A percentile compares a stretch with the other conserved stretches of the same genome.
Conservation (phyloP, 2,888 invertebrate genomes). For the Tanytarsus gracilentus region DNA sequence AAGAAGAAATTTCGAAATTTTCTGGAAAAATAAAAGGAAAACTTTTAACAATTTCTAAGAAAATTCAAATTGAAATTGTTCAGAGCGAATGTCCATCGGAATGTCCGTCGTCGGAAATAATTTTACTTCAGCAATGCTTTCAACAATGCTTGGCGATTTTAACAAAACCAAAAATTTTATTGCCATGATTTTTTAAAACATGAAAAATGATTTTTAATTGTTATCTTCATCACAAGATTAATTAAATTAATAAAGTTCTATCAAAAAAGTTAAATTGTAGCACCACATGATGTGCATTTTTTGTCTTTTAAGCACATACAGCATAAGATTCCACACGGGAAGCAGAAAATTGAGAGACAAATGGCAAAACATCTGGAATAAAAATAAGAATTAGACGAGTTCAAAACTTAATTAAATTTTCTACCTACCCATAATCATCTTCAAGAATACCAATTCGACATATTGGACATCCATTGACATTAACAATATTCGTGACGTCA, state of each 20-base stretch:
- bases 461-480: slow-evolving; percentile 80
- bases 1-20: neutral
- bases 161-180: slow-evolving; percentile 16
- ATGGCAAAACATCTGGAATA: slow-evolving; percentile 63
- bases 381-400: neutral
- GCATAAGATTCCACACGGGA: slow-evolving; percentile 79
- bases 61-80: too few species aligned
- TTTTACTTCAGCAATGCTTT: slow-evolving; percentile 7
- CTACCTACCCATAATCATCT: slow-evolving; percentile 55
- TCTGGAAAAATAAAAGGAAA: neutral
- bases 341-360: slow-evolving; percentile 74
- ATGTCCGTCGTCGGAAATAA: slow-evolving; percentile 14
- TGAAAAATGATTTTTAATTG: too few species aligned
- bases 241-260: too few species aligned
- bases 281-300: slow-evolving; percentile 80
- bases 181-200: too few species aligned
- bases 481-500: slow-evolving; percentile 66
- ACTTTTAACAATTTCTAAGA: neutral
- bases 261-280: slow-evolving; percentile 41
- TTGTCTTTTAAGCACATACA: slow-evolving; percentile 76
- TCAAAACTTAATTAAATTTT: neutral
- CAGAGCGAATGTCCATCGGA: slow-evolving; percentile 16
- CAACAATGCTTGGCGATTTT: slow-evolving; percentile 11
- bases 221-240: too few species aligned
- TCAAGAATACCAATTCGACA: slow-evolving; percentile 80